These are phyloP conservation scores for Tanytarsus gracilentus DNA, from an alignment of 2,888 invertebrate genomes.

Conservation along the genomic window DNA sequence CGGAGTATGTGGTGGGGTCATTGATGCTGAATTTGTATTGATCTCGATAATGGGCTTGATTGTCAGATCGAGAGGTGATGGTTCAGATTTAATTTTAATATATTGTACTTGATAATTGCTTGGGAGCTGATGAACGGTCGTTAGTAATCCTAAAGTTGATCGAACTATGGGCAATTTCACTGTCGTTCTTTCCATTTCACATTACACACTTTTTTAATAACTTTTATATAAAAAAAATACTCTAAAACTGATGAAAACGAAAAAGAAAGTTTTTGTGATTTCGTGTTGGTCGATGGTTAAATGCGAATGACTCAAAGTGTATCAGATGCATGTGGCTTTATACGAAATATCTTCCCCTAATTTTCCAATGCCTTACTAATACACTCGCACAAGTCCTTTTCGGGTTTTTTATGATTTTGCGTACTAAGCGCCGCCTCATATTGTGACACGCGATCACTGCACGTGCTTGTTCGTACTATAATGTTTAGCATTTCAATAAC, in stretches of 20 bases:
- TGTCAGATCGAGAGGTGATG: conserved; percentile 66
- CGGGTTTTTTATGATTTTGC: conserved; percentile 13
- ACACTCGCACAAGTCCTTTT: neutral
- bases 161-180: conserved; percentile 28
- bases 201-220: neutral
- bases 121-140: conserved; percentile 42
- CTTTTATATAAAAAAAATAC: neutral
- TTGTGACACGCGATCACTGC: conserved; percentile 19
- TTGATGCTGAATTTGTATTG: conserved; percentile 42
- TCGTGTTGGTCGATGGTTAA: neutral
- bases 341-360: conserved; percentile 13
- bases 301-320: conserved; percentile 14
- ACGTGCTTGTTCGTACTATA: conserved; percentile 9
- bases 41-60: conserved; percentile 49
- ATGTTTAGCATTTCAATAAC: conserved; percentile 18
- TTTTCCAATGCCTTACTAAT: neutral
- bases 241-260: neutral
- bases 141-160: conserved; percentile 37
- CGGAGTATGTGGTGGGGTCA: conserved; percentile 68
- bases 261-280: neutral
- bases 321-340: conserved; percentile 18
- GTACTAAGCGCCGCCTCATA: conserved; percentile 13
- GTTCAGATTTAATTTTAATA: conserved; percentile 35
- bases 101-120: conserved; percentile 44
- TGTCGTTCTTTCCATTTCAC: conserved; percentile 3